Evolutionary conservation across 2,888 invertebrate species (phyloP).

Genomic region (Embidobia sp.): DNA sequence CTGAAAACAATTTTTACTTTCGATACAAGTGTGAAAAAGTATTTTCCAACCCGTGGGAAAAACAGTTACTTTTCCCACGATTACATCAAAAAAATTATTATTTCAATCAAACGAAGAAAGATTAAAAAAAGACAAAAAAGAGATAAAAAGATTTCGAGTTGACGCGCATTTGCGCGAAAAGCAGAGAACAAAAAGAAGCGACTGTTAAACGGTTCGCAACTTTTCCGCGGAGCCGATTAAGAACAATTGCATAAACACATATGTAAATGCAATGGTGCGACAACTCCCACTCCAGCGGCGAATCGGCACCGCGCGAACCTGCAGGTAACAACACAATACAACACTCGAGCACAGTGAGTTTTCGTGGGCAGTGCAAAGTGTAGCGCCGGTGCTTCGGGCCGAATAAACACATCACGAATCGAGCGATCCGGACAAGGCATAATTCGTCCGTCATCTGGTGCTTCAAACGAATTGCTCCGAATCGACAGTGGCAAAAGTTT

Average conservation of each 20-base stretch:
- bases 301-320: conserved; percentile 14
- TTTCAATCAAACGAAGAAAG: no score
- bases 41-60: no score
- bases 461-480: background rate
- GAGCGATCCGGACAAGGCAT: background rate
- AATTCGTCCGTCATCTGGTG: conserved; percentile 4
- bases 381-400: conserved; percentile 28
- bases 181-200: no score
- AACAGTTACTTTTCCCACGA: no score
- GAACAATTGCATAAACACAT: conserved; percentile 46
- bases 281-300: conserved; percentile 37
- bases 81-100: no score
- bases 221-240: conserved; percentile 30
- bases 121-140: no score
- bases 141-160: no score
- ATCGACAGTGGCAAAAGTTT: no score
- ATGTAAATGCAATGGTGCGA: conserved; percentile 35
- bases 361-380: conserved; percentile 41
- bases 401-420: conserved; percentile 20
- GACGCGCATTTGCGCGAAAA: no score
- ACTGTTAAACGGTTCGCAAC: background rate
- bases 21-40: no score
- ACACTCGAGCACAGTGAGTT: conserved; percentile 38
- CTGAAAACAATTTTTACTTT: background rate
- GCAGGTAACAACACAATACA: conserved; percentile 32